Evolutionary conservation across 92 coral and sea anemone species (phyloP).

Genomic region (Chrysogorgia sp.): DNA sequence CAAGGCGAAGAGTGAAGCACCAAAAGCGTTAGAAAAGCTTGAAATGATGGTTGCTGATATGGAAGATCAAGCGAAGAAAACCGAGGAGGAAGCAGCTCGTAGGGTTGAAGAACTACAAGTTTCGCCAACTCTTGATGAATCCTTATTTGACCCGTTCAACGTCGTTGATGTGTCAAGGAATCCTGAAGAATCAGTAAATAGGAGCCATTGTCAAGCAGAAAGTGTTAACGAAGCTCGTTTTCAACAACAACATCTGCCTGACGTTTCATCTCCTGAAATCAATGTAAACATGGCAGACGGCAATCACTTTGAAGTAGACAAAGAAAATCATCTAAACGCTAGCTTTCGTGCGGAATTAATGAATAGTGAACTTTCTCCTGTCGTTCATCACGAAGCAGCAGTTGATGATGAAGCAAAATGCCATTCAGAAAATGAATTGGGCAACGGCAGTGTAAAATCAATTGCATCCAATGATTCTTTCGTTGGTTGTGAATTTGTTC

Average conservation of each 20-base stretch:
- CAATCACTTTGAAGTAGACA: background rate
- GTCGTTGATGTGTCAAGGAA: background rate
- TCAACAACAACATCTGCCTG: background rate
- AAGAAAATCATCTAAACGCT: background rate
- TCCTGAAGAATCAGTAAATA: background rate
- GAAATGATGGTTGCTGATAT: slow-evolving; percentile 99
- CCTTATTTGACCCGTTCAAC: slow-evolving; percentile 14
- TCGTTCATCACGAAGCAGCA: background rate
- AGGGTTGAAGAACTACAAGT: slow-evolving; percentile 51
- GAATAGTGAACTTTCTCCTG: slow-evolving; percentile 1
- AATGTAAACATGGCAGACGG: background rate
- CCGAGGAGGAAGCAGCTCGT: slow-evolving; percentile 79
- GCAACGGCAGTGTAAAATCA: background rate
- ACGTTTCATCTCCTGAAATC: background rate
- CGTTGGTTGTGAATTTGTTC: background rate
- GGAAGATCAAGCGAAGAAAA: slow-evolving; percentile 61
- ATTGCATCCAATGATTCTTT: background rate
- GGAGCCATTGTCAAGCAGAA: background rate
- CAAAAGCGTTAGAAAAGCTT: slow-evolving; percentile 87
- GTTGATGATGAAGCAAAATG: background rate
- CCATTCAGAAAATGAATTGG: background rate
- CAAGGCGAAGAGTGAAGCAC: slow-evolving; percentile 26
- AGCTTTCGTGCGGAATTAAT: background rate
- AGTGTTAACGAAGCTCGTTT: background rate
- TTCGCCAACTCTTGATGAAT: background rate